Conservation (phyloP, 2,888 invertebrate species). For the Pachydiplax longipennis region DNA sequence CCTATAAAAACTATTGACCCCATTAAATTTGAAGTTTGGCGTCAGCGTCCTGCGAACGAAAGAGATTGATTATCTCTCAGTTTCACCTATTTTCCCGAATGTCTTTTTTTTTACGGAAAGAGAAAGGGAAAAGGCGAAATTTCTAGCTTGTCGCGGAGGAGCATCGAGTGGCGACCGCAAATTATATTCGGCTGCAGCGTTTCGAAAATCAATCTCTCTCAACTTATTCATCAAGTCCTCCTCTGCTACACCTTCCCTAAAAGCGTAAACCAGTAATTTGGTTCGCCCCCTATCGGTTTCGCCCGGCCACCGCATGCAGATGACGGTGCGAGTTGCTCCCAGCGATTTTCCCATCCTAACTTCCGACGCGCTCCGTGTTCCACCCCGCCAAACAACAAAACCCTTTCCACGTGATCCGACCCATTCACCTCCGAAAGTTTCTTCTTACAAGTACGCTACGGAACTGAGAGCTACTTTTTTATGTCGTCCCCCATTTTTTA, state of each 20-base stretch:
- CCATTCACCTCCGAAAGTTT: background rate
- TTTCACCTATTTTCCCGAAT: too few relatives aligned
- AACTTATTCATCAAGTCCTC: background rate
- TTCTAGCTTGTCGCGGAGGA: too few relatives aligned
- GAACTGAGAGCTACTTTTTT: background rate
- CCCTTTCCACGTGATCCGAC: background rate
- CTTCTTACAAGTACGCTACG: background rate
- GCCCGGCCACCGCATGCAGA: constrained; percentile 14
- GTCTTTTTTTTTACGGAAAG: too few relatives aligned
- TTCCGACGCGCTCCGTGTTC: background rate
- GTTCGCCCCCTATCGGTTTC: background rate
- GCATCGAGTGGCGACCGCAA: too few relatives aligned
- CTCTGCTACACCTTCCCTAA: background rate
- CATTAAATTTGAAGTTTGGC: too few relatives aligned
- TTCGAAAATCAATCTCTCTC: too few relatives aligned
- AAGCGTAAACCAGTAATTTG: background rate
- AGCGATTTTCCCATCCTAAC: background rate
- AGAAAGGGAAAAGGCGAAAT: too few relatives aligned
- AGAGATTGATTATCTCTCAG: too few relatives aligned
- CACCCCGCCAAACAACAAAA: background rate
- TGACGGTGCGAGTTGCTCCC: background rate
- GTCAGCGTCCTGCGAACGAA: too few relatives aligned
- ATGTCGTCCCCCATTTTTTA: background rate
- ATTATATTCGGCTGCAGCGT: too few relatives aligned
- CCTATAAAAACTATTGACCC: too few relatives aligned